Evolutionary conservation across 2,797 vertebrate species (phyloP).

Genomic region (Xiphorhynchus erythropygius): DNA sequence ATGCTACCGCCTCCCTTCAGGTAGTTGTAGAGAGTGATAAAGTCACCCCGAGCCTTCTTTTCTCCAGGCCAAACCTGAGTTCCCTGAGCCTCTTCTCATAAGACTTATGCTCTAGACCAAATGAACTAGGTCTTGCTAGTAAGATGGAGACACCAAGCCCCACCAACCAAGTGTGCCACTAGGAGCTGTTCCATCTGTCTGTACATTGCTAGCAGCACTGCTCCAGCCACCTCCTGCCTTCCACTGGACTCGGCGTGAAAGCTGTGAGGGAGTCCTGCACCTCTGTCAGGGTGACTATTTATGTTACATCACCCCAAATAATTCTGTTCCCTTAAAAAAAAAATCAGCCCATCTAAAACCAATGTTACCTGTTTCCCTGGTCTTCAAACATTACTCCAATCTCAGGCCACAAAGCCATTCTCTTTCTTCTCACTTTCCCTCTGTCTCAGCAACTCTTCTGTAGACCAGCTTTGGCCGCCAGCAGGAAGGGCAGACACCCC

Average conservation of each 20-base stretch:
- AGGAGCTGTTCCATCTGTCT: background rate
- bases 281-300: background rate
- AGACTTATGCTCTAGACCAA: background rate
- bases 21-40: background rate
- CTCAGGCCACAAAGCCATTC: background rate
- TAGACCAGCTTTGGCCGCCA: background rate
- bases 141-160: background rate
- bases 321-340: background rate
- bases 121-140: background rate
- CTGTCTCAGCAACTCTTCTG: background rate
- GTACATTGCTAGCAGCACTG: background rate
- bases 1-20: background rate
- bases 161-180: background rate
- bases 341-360: background rate
- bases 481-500: background rate
- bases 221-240: background rate
- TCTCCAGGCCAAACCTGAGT: background rate
- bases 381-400: background rate
- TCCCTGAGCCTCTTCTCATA: background rate
- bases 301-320: background rate
- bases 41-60: background rate
- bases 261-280: background rate
- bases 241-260: rapidly evolving
- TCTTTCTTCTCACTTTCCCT: background rate
- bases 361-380: background rate